Evolutionary conservation across 2,797 vertebrate genomes (phyloP).

Genomic region (Kryptopterus vitreolus): DNA sequence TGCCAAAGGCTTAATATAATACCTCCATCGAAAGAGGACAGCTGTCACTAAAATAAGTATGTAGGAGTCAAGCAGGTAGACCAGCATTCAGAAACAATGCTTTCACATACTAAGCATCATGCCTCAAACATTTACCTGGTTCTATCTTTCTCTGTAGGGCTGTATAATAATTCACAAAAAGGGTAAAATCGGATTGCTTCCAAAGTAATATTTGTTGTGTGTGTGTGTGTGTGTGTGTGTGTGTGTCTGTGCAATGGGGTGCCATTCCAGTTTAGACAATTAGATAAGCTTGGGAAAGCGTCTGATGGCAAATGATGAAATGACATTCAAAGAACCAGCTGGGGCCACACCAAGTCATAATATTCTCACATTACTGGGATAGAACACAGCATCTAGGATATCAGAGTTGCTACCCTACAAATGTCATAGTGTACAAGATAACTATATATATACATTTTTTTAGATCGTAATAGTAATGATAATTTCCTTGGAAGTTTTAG

Average conservation of each 20-base stretch:
- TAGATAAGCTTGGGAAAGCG: constrained; percentile 61
- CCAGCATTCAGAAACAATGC: constrained; percentile 61
- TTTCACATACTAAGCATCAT: constrained; percentile 13
- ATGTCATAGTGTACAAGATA: background rate
- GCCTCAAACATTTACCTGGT: constrained; percentile 57
- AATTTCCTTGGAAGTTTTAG: background rate
- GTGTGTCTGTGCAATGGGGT: constrained; percentile 71
- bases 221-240: constrained; percentile 64
- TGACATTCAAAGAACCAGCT: constrained; percentile 58
- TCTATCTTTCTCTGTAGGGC: constrained; percentile 41
- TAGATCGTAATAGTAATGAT: background rate
- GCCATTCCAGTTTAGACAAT: constrained; percentile 77
- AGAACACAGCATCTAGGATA: constrained; percentile 27
- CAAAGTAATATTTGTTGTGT: constrained; percentile 59
- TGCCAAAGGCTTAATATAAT: constrained; percentile 48
- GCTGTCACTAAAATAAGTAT: constrained; percentile 46
- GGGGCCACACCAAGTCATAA: constrained; percentile 45
- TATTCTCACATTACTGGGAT: constrained; percentile 41
- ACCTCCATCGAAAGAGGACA: constrained; percentile 51
- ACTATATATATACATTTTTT: background rate
- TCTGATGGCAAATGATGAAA: constrained; percentile 55
- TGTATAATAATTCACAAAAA: constrained; percentile 19
- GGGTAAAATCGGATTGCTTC: constrained; percentile 75
- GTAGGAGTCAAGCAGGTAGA: constrained; percentile 21
- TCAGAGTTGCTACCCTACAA: constrained; percentile 2